Base-by-base conservation (phyloP, 2,797 vertebrate genomes). In the Channa striata region DNA sequence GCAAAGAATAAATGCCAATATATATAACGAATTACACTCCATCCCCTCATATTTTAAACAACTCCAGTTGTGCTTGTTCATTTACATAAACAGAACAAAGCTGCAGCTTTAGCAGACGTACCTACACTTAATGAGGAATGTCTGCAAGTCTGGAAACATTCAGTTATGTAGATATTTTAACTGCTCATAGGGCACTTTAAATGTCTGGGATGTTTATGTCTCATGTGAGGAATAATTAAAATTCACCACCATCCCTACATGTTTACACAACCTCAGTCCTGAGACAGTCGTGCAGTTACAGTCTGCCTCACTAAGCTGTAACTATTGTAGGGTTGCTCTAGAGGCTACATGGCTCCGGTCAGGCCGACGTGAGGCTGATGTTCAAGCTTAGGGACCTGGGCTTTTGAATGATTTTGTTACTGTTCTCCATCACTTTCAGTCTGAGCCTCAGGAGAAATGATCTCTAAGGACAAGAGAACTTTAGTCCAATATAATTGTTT, bases 401-500 rank as follows among this genome's bases (percentile, higher is more conserved):
- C 19, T 58, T 71, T 75, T 80, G 46, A 85, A 75, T 71, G 64
- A 59, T 82, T 85, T 66, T 70, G 76, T 72, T 49, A 64, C 80
- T 58, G 73, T 71, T 78, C 68, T 67, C 78, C 72, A 64, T 90
- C 87, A 81, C 82, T 60, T 79, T 80, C 49, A 59, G 54, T 67
- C 25, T 61, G 57, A 65, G 72, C 63, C 86, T 73, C 53, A 6
- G 65, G 73, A 80, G 86, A 80, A 16, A 16, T 67, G 74, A 86
- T 87, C 74, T 78, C 78, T 42, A 17, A 71, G 60, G 80, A 70
- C 73, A 52, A 58, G 60, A 58, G 42, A 43, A 56, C 61, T 69
- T 79, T 47, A 66, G 56, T 67, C 51, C 65, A 49, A 33, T 66
- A 47, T 88, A 87, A 91, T 89, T 69, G 61, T 74, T 84, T 80